Base-by-base conservation (phyloP, 2,888 invertebrate genomes). In the Tipula confusa region DNA sequence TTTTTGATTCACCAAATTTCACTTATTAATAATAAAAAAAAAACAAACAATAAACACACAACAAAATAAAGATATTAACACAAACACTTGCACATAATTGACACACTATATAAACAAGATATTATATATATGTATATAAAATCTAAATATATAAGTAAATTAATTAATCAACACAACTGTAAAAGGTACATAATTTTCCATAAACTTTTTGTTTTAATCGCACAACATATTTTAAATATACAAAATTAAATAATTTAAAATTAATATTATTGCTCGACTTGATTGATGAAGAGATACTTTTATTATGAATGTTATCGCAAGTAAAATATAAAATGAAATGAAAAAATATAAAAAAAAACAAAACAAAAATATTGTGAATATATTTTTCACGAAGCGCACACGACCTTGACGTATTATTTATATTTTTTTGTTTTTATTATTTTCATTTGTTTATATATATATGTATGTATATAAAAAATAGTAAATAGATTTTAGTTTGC, bases 331-430 rank as follows among this genome's bases (percentile, higher is more conserved):
- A 64, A 64, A 33, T 64, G 24, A 64, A 64, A 64, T 24, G 64
- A 7, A 64, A 64, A 64, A 33, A 33, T n/a, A n/a, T n/a, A n/a
- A 33, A 33, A 18, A 48, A 48, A 48, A 64, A 64, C 64, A 64
- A 80, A 80, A 80, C 31, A 80, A 29, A 80, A 80, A 29, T 80
- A 80, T 80, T 80, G 31, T 80, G 29, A n/a, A n/a, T 64, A 24
- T 80, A n/a, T 29, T 80, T 80, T 80, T 80, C 80, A 80, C 80
- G 80, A 80, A 80, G 80, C 80, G 80, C 80, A 80, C 80, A 80
- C 80, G 80, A 80, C 80, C 80, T 80, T 80, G 80, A 80, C 80
- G 80, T 80, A 80, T 31, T 80, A 80, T 80, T 29, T 79, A 9
- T 79, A 43, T 29, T 28, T 79, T n/a, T 79, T 64, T 64, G 64